A percentile compares a stretch with the other conserved stretches of the same genome.
phyloP scores from a whole-genome alignment of 2,888 invertebrate genomes.

The Endomychus coccineus region DNA sequence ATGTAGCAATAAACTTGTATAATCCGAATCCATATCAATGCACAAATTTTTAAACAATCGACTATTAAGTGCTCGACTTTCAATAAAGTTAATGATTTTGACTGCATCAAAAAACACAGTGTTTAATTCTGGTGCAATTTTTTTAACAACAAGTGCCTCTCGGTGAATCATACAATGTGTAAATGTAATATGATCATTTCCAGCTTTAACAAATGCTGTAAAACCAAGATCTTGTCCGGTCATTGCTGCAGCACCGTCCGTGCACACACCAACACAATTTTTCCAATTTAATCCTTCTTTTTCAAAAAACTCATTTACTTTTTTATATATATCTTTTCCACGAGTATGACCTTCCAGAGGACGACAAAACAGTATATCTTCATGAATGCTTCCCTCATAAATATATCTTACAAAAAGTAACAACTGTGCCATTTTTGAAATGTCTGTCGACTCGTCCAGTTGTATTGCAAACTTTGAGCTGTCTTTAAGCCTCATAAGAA shows the following conservation, averaged over 20 bases:
- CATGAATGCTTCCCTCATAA: slow-evolving; percentile 12
- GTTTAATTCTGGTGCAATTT: slow-evolving; percentile 22
- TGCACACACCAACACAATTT: slow-evolving; percentile 16
- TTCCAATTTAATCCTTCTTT: slow-evolving; percentile 15
- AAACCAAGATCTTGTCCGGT: slow-evolving; percentile 13
- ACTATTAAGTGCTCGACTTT: slow-evolving; percentile 20
- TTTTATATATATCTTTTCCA: slow-evolving; percentile 16
- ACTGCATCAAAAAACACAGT: slow-evolving; percentile 21
- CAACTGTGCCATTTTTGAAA: too few species aligned
- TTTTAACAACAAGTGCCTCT: slow-evolving; percentile 23
- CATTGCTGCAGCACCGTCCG: slow-evolving; percentile 15
- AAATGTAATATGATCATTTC: slow-evolving; percentile 15
- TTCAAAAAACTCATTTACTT: slow-evolving; percentile 16
- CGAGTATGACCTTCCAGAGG: slow-evolving; percentile 12
- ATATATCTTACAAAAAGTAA: too few species aligned
- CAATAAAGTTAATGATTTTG: slow-evolving; percentile 23
- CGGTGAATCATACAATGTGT: slow-evolving; percentile 23
- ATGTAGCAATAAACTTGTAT: slow-evolving; percentile 24
- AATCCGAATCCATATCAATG: slow-evolving; percentile 20
- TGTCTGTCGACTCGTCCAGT: too few species aligned
- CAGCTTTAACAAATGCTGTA: slow-evolving; percentile 11
- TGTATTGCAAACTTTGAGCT: too few species aligned
- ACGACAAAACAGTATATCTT: slow-evolving; percentile 14
- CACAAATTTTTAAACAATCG: slow-evolving; percentile 22
- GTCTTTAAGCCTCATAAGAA: too few species aligned